These are phyloP conservation scores for Chelon auratus DNA, from an alignment of 2,797 vertebrate genomes.

Conservation along the genomic window DNA sequence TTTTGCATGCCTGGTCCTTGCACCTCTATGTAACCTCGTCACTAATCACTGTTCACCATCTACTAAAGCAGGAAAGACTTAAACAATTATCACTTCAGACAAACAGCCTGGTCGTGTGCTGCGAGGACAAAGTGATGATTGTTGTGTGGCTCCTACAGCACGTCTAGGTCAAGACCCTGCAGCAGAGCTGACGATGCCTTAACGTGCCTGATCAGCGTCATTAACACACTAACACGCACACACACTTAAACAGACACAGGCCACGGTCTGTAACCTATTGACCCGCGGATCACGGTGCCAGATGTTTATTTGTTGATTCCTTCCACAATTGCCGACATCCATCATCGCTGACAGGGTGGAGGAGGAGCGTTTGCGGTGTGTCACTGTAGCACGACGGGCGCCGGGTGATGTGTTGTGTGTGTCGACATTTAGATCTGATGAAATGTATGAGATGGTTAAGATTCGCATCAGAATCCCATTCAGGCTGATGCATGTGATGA, in stretches of 20 bases:
- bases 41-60: slow-evolving; percentile 29
- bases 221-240: slow-evolving; percentile 45
- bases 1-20: background rate
- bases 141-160: slow-evolving; percentile 56
- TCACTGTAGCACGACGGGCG: slow-evolving; percentile 29
- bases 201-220: slow-evolving; percentile 68
- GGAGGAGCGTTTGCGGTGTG: slow-evolving; percentile 36
- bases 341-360: slow-evolving; percentile 78
- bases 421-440: slow-evolving; percentile 65
- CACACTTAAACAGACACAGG: slow-evolving; percentile 43
- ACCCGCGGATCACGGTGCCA: slow-evolving; percentile 64
- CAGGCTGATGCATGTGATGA: too few species aligned
- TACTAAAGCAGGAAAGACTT: slow-evolving; percentile 16
- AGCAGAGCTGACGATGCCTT: slow-evolving; percentile 35
- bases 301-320: slow-evolving; percentile 82
- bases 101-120: slow-evolving; percentile 53
- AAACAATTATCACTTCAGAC: slow-evolving; percentile 48
- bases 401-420: slow-evolving; percentile 63
- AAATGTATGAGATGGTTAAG: slow-evolving; percentile 34
- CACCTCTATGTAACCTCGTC: background rate
- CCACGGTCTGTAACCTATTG: slow-evolving; percentile 68
- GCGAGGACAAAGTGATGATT: slow-evolving; percentile 63
- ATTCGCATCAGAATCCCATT: too few species aligned
- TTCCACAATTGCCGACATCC: slow-evolving; percentile 73
- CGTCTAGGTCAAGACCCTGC: slow-evolving; percentile 58